Conservation (phyloP, 1,140 invertebrate genomes). For the Pantala flavescens region DNA sequence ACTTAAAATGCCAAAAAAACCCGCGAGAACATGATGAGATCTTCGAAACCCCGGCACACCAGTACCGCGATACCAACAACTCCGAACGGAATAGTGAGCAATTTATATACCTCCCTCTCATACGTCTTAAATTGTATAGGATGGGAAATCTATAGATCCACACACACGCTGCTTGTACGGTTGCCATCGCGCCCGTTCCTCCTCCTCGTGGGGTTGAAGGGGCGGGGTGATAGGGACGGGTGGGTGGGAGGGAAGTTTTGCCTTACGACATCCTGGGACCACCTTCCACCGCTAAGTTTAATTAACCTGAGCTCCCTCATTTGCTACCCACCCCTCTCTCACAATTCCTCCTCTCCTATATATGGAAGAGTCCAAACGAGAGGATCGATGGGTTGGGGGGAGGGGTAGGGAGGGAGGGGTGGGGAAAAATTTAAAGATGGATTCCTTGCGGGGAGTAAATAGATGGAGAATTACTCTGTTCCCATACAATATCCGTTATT, state of each 20-base stretch:
- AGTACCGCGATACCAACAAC: no score
- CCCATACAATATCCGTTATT: no score
- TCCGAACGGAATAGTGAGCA: no score
- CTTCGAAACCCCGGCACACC: no score
- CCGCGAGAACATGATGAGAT: no score
- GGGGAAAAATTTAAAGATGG: not conserved
- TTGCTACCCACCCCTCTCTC: not conserved
- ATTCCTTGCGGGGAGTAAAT: not conserved
- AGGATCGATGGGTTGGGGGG: not conserved
- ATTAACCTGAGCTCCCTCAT: not conserved
- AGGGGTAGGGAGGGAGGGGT: not conserved
- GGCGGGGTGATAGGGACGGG: not conserved
- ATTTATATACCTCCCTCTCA: no score
- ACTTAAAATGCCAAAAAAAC: no score
- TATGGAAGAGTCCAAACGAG: not conserved
- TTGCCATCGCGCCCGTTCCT: no score
- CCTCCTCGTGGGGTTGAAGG: not conserved
- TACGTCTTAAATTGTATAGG: no score
- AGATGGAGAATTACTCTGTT: no score
- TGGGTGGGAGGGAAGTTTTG: not conserved
- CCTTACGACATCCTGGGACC: constrained; percentile 2
- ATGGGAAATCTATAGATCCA: no score
- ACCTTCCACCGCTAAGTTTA: constrained; percentile 4
- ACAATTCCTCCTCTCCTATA: not conserved
- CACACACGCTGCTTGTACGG: no score